A percentile compares a stretch with the other conserved stretches of the same genome.
Conservation (phyloP, 2,888 invertebrate genomes). For the Cryptus armator region DNA sequence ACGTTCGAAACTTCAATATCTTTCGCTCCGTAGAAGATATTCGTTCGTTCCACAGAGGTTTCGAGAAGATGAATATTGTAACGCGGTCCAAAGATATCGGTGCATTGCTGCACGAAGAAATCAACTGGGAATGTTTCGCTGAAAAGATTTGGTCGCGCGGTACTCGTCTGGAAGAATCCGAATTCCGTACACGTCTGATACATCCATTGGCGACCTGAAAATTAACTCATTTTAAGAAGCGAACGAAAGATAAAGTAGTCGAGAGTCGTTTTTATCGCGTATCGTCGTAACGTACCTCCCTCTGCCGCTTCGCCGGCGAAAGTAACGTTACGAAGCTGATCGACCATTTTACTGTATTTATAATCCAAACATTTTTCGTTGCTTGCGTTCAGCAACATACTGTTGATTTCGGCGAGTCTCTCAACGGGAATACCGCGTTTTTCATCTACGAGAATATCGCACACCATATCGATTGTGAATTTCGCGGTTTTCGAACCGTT, state of each 20-base stretch:
- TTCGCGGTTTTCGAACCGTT: slow-evolving; percentile 87
- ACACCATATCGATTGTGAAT: slow-evolving; percentile 93
- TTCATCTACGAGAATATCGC: slow-evolving; percentile 90
- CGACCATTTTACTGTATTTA: slow-evolving; percentile 92
- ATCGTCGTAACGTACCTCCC: slow-evolving; percentile 87
- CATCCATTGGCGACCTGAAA: slow-evolving; percentile 93
- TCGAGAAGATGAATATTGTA: slow-evolving; percentile 88
- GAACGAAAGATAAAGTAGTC: neutral
- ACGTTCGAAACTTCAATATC: slow-evolving; percentile 90
- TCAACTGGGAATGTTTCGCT: slow-evolving; percentile 91
- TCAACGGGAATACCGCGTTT: slow-evolving; percentile 88
- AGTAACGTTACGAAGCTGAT: slow-evolving; percentile 88
- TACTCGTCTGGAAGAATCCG: slow-evolving; percentile 97
- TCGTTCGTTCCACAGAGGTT: slow-evolving; percentile 90
- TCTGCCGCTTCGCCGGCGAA: slow-evolving; percentile 89
- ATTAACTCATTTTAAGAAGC: neutral
- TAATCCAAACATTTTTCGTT: slow-evolving; percentile 93
- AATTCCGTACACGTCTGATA: slow-evolving; percentile 99
- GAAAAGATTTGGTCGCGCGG: slow-evolving; percentile 89
- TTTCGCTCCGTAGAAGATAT: slow-evolving; percentile 92
- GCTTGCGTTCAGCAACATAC: slow-evolving; percentile 88
- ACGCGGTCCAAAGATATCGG: slow-evolving; percentile 92
- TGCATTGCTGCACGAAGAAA: slow-evolving; percentile 93
- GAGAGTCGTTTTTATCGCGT: neutral
- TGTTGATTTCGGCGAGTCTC: slow-evolving; percentile 91